Base-by-base conservation (phyloP, 1,140 invertebrate species). In the Venustaconcha ellipsiformis region DNA sequence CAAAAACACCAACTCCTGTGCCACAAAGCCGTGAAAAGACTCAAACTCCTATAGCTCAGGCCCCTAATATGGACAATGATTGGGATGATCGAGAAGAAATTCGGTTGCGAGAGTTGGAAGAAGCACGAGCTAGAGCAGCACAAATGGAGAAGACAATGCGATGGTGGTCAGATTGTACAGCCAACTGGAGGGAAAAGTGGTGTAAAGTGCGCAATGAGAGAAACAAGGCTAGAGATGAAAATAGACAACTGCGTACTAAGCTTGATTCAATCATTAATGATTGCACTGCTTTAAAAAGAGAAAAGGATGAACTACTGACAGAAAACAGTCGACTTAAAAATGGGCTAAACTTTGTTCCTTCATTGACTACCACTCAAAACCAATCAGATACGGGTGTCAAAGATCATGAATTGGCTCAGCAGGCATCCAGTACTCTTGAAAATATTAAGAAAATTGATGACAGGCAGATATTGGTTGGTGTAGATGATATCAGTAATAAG, bases 91-190 rank as follows among this genome's bases (percentile, higher is more conserved):
- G 67, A 65, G 14, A 72, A 20, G 75, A 77, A 37, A 48, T 77
- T 18, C 75, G 72, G 57, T 70, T 72, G 57, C 90, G 95, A 75
- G 96, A 98, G 88, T 89, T 98, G 74, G 95, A 97, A 81, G 96
- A 99, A 86, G 96, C 96, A 0, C 91, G 96, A 75, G 95, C 96
- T 0, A 89, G 97, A 74, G 96, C 96, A 6, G 94, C 96, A 1
- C 97, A 99, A 89, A 99, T 99, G 97, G 97, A 99, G 88, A 99
- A 99, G 90, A 99, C 97, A 0, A 99, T 99, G 96, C 92, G 96
- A 68, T 99, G 97, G 97, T 99, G 97, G 97, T 95, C 94, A 0
- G 95, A 96, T 82, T 96, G 95, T 86, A 98, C 97, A 0, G 94
- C 94, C 15, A 95, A 95, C 86, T 96, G 95, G 95, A 92, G 97